These are phyloP conservation scores for Aurelia coerulea DNA, from an alignment of 30 jellyfish, hydroid and myxozoan genomes.

Conservation along the genomic window DNA sequence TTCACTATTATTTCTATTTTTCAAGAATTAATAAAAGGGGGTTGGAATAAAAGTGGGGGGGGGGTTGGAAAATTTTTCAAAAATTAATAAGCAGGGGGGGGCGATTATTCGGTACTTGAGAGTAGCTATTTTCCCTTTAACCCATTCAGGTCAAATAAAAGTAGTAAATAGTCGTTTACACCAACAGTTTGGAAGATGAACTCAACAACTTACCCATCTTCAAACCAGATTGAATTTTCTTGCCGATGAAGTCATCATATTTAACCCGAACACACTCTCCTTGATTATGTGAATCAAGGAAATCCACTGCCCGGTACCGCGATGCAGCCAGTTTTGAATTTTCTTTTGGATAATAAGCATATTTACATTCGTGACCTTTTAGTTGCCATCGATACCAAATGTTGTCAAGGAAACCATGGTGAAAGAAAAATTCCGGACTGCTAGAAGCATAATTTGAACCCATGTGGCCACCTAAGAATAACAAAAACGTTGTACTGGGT, in stretches of 20 bases:
- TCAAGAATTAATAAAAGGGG: too few species aligned
- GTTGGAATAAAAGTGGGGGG: too few species aligned
- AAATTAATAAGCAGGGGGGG: too few species aligned
- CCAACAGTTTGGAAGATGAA: too few species aligned
- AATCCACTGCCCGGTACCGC: constrained; percentile 6
- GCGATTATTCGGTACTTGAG: too few species aligned
- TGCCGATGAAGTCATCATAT: constrained; percentile 36
- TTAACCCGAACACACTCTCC: constrained; percentile 39
- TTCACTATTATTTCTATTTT: too few species aligned
- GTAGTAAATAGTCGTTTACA: too few species aligned
- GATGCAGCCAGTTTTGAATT: background rate
- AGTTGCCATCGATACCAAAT: constrained; percentile 70
- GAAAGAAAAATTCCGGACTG: constrained; percentile 74
- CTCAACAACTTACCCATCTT: background rate
- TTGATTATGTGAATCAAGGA: constrained; percentile 39
- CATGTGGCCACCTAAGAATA: constrained; percentile 55
- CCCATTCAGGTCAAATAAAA: too few species aligned
- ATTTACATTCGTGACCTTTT: constrained; percentile 5
- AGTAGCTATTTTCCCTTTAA: too few species aligned
- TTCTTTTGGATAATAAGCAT: constrained; percentile 5
- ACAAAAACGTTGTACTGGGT: background rate
- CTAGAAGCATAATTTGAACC: constrained; percentile 37
- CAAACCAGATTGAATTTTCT: background rate
- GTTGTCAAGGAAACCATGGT: constrained; percentile 64
- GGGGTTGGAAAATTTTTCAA: too few species aligned